phyloP scores from a whole-genome alignment of 2,797 vertebrate genomes.

The Carapus acus region DNA sequence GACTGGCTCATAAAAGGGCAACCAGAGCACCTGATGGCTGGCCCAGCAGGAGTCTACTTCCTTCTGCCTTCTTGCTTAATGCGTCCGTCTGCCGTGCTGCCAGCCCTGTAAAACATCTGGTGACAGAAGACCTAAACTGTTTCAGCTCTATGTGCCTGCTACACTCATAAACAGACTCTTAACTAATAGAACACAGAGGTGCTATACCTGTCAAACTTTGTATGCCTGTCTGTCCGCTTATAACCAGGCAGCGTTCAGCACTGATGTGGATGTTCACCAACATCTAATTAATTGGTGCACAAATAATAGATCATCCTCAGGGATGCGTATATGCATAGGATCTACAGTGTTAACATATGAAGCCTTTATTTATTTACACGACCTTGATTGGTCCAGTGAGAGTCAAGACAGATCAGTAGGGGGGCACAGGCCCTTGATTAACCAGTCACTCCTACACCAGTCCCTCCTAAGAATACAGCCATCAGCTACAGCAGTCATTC shows the following conservation, averaged over 20 bases:
- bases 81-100: slow-evolving; percentile 57
- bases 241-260: slow-evolving; percentile 19
- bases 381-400: slow-evolving; percentile 48
- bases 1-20: slow-evolving; percentile 79
- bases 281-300: slow-evolving; percentile 56
- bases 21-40: slow-evolving; percentile 79
- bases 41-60: slow-evolving; percentile 69
- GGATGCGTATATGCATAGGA: no score
- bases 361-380: no score
- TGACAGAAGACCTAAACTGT: slow-evolving; percentile 69
- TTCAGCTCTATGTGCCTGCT: slow-evolving; percentile 52
- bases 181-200: slow-evolving; percentile 65
- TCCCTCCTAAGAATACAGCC: slow-evolving; percentile 34
- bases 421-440: slow-evolving; percentile 46
- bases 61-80: slow-evolving; percentile 47
- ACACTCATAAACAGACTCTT: slow-evolving; percentile 61
- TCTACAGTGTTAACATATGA: no score
- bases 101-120: slow-evolving; percentile 68
- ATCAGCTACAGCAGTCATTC: slow-evolving; percentile 44
- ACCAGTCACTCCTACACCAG: slow-evolving; percentile 41
- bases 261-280: slow-evolving; percentile 41
- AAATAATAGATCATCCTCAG: slow-evolving; percentile 71
- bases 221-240: slow-evolving; percentile 32
- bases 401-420: slow-evolving; percentile 52
- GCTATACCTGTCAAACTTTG: slow-evolving; percentile 40